Percentiles rank a stretch among this genome's conserved stretches.
Conservation (phyloP, 2,797 vertebrate species). For the Moxostoma hubbsi region DNA sequence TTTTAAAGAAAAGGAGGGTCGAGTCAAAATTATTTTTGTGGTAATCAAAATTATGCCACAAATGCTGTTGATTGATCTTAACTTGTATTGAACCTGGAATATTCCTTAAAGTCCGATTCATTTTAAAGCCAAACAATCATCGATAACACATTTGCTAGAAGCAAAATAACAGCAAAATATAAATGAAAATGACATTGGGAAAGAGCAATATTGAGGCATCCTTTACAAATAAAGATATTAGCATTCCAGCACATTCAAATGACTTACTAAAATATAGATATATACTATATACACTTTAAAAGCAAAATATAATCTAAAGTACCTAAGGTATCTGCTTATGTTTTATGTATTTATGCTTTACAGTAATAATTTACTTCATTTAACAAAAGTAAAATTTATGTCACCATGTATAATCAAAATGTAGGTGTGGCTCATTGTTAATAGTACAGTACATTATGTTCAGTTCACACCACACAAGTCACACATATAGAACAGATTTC, state of each 20-base stretch:
- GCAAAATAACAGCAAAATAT: not conserved
- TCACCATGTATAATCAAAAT: conserved; percentile 23
- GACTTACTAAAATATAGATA: conserved; percentile 57
- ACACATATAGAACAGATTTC: not conserved
- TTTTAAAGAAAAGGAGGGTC: too few species aligned
- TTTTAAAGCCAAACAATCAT: conserved; percentile 21
- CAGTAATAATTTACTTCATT: conserved; percentile 19
- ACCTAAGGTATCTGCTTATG: conserved; percentile 35
- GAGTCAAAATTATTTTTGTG: too few species aligned
- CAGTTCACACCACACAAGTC: not conserved
- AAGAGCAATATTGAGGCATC: conserved; percentile 11
- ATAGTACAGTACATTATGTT: conserved; percentile 27
- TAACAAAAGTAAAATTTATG: conserved; percentile 17
- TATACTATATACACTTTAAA: conserved; percentile 55
- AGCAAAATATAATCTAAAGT: conserved; percentile 48
- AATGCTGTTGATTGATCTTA: too few species aligned
- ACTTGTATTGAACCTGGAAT: too few species aligned
- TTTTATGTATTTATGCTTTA: too few species aligned
- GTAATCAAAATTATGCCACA: too few species aligned
- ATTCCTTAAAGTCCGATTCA: not conserved
- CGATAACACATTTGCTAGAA: not conserved
- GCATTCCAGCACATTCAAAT: conserved; percentile 34
- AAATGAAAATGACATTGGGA: not conserved
- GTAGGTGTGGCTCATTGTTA: conserved; percentile 20
- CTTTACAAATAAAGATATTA: conserved; percentile 25